Evolutionary conservation across 2,888 invertebrate genomes (phyloP).

Genomic region (Coelinius sp.): DNA sequence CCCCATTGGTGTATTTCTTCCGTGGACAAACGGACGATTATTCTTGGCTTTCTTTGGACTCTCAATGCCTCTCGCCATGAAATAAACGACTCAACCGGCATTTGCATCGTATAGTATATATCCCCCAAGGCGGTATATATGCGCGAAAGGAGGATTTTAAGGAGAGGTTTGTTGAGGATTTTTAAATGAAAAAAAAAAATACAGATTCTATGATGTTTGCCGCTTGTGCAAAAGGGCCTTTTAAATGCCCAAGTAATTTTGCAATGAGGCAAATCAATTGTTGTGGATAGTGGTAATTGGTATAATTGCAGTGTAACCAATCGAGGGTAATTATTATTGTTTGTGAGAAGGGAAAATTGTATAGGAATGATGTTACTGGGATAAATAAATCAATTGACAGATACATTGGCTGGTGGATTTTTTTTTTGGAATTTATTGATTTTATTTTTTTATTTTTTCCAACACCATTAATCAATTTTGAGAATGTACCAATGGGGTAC

Average conservation of each 20-base stretch:
- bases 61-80: constrained; percentile 26
- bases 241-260: not conserved
- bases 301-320: constrained; percentile 40
- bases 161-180: constrained; percentile 1
- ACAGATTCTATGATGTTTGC: constrained; percentile 25
- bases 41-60: constrained; percentile 36
- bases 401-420: not conserved
- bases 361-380: not conserved
- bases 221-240: constrained; percentile 8
- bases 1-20: constrained; percentile 30
- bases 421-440: not conserved
- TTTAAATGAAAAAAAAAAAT: not conserved
- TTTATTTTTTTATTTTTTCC: too few species aligned
- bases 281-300: constrained; percentile 32
- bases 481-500: too few species aligned
- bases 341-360: not conserved
- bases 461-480: too few species aligned
- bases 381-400: not conserved
- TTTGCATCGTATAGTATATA: constrained; percentile 37
- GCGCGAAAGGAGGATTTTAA: constrained; percentile 4
- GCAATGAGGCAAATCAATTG: constrained; percentile 32
- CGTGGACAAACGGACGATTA: constrained; percentile 39
- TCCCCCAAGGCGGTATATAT: constrained; percentile 18
- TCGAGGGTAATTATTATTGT: constrained; percentile 26
- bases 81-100: constrained; percentile 35